Evolutionary conservation across 2,888 invertebrate genomes (phyloP), one percentile per base, ranked within the genome.

Genomic region (Empis livida): DNA sequence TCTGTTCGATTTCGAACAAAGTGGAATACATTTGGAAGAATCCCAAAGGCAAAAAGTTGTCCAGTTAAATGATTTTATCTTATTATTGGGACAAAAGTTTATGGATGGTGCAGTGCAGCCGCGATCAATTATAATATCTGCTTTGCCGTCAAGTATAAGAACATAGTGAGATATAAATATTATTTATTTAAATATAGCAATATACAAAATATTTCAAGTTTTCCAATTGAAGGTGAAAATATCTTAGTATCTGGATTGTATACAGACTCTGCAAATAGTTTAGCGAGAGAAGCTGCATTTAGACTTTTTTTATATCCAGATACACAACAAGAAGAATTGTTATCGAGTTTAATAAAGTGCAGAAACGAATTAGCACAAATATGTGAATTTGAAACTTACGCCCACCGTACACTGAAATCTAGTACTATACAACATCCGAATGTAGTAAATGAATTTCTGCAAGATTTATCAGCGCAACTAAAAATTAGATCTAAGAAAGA

Each of bases 1-100:
- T 66, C 72, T 96, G 8, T 91, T 93, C 64, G 97, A 99, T 68
- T 99, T 99, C 69, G 95, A 99, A 63, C 94, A 95, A 65, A 88
- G 91, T 63, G 99, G 97, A 3, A 97, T 99, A 51, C 96, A 99
- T 65, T 72, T 99, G 49, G 78, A 82, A 10, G 85, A 90, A 52
- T 69, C 72, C 0, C 78, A 83, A 40, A 73, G 92, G 20, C 53
- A 65, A 44, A 65, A 63, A n/a, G 94, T 96, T 42, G 95, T 96
- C 1, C 73, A 79, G 0, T 72, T 96, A 17, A 96, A 94, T 62
- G 87, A 95, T 62, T 73, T 77, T 44, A 92, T 95, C 51, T 72
- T 95, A 30, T 82, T 82, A 65, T 72, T 84, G 2, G 91, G 92
- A 0, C 91, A 92, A 65, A 73, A 79, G 58, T 91, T 91, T 59